Percentiles rank a stretch among this genome's conserved stretches.
Evolutionary conservation across 2,797 vertebrate species (phyloP).

Genomic region (Threskiornis aethiopicus): DNA sequence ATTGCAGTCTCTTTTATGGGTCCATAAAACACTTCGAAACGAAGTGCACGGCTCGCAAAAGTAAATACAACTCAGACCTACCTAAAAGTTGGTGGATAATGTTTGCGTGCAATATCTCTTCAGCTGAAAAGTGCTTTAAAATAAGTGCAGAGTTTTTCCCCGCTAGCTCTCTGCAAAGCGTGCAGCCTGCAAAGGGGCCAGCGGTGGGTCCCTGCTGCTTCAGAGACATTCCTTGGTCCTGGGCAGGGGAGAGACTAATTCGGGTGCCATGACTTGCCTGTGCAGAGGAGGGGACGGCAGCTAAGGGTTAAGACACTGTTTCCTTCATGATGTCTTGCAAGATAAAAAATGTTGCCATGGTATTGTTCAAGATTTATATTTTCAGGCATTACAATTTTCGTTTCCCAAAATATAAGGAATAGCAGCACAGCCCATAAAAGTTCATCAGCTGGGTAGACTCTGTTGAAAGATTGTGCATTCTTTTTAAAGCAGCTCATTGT

Average conservation of each 20-base stretch:
- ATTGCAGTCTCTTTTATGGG: neutral
- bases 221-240: accelerated
- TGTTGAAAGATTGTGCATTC: neutral
- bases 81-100: neutral
- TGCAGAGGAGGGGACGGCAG: neutral
- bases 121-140: neutral
- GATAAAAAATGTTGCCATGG: neutral
- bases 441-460: neutral
- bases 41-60: neutral
- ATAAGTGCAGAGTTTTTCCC: neutral
- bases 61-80: neutral
- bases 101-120: no score
- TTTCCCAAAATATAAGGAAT: neutral
- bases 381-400: neutral
- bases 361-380: neutral
- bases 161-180: neutral
- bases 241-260: no score
- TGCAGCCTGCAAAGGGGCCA: no score
- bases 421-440: neutral
- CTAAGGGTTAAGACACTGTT: no score
- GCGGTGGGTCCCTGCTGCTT: neutral
- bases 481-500: slow-evolving; percentile 10
- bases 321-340: accelerated
- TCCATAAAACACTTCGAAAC: neutral
- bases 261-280: neutral